Conservation (phyloP, 2,888 invertebrate genomes). For the Noctuana brunneofusca region DNA sequence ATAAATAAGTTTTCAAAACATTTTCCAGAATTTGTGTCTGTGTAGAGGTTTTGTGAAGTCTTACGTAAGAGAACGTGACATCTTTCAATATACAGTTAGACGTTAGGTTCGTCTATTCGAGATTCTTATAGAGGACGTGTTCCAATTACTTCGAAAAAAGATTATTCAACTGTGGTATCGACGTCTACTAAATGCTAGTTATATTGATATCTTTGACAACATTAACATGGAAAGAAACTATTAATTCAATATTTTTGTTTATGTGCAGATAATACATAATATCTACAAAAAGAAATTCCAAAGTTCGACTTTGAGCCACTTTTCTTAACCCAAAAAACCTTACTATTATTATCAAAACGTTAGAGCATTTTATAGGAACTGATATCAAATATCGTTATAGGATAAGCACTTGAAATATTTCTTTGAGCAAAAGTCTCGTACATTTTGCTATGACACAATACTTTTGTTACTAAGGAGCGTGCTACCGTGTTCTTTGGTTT, state of each 20-base stretch:
- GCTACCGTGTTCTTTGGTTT: not conserved
- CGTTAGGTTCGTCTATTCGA: not conserved
- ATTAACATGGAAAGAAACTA: too few species aligned
- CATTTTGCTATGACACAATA: not conserved
- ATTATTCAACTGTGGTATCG: not conserved
- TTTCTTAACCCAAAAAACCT: too few species aligned
- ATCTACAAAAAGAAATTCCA: too few species aligned
- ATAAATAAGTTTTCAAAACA: conserved; percentile 4
- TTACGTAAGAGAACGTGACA: conserved; percentile 28
- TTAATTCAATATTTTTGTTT: too few species aligned
- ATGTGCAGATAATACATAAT: too few species aligned
- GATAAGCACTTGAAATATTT: not conserved
- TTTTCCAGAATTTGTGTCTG: not conserved
- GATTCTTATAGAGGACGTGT: conserved; percentile 13
- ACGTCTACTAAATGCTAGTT: not conserved
- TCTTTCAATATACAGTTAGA: conserved; percentile 22
- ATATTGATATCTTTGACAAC: not conserved
- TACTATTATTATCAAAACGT: too few species aligned
- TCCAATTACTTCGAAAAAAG: conserved; percentile 19
- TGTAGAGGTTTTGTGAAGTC: conserved; percentile 13
- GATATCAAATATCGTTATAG: not conserved
- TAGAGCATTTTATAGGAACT: too few species aligned
- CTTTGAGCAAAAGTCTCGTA: not conserved
- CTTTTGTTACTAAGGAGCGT: conserved; percentile 3
- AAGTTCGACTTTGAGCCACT: too few species aligned